A percentile compares a stretch with the other conserved stretches of the same genome.
Evolutionary conservation across 1,140 invertebrate species (phyloP).

Genomic region (Neodiprion pinetum): DNA sequence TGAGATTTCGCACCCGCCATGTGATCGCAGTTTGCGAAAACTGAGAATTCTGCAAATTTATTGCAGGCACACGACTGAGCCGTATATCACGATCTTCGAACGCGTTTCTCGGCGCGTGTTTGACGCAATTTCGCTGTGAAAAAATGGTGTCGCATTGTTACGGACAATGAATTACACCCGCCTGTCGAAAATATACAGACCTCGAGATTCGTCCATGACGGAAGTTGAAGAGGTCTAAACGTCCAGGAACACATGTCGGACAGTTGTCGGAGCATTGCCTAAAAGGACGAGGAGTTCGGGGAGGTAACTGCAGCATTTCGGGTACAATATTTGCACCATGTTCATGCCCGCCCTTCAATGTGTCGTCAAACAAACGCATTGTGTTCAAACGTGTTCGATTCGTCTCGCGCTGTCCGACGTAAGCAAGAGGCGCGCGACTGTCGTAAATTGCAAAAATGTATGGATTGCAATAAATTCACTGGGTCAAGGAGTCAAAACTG

Average conservation of each 20-base stretch:
- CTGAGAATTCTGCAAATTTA: not conserved
- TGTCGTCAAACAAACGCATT: not conserved
- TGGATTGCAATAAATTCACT: not conserved
- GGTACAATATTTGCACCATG: not conserved
- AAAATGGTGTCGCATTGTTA: not conserved
- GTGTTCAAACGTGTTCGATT: not conserved
- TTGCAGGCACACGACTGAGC: not conserved
- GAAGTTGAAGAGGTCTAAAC: no score
- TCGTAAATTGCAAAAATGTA: slow-evolving; percentile 1
- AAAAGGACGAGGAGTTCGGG: not conserved
- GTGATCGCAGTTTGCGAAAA: no score
- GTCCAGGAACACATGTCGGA: no score
- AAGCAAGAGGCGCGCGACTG: not conserved
- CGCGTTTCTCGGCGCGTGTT: not conserved
- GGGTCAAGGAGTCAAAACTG: not conserved
- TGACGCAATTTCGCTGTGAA: not conserved
- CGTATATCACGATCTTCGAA: slow-evolving; percentile 1
- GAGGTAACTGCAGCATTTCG: not conserved
- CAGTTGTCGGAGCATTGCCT: no score
- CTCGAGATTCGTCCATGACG: no score
- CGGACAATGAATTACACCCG: not conserved
- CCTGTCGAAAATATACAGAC: not conserved
- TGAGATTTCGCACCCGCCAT: no score
- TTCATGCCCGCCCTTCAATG: not conserved
- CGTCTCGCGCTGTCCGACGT: no score